Percentiles rank a stretch among this genome's conserved stretches.
Conservation (phyloP, 2,113 vertebrate species). For the Caretta caretta region DNA sequence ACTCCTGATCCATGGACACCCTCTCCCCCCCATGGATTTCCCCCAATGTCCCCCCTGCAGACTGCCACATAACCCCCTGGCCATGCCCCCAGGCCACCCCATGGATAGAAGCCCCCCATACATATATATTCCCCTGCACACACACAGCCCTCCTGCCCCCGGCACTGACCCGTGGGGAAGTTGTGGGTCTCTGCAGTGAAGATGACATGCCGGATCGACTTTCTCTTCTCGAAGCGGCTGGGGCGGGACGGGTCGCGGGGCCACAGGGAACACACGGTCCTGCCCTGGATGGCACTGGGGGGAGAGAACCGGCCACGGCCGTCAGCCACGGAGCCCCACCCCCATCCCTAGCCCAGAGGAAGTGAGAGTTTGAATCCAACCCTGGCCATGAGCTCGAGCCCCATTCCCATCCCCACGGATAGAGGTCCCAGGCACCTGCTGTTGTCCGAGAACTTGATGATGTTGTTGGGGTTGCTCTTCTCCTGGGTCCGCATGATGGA, state of each 20-base stretch:
- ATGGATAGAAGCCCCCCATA: rapidly evolving
- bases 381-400: too few relatives aligned
- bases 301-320: neutral
- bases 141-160: too few relatives aligned
- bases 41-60: neutral
- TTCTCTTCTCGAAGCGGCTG: conserved; percentile 78
- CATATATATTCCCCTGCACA: too few relatives aligned
- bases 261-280: conserved; percentile 80
- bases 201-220: conserved; percentile 85
- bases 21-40: neutral
- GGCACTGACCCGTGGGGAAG: conserved; percentile 89
- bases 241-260: conserved; percentile 82
- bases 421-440: conserved; percentile 84
- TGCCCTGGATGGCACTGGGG: conserved; percentile 87
- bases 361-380: neutral
- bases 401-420: neutral
- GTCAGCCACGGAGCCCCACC: neutral
- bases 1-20: too few relatives aligned
- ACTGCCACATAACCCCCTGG: too few relatives aligned
- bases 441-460: conserved; percentile 96
- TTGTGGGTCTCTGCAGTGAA: conserved; percentile 97
- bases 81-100: neutral
- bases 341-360: too few relatives aligned
- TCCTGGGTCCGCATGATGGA: conserved; percentile 91
- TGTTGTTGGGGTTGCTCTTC: conserved; percentile 89